Conservation (phyloP, 2,113 vertebrate species). For the Pelobates fuscus region DNA sequence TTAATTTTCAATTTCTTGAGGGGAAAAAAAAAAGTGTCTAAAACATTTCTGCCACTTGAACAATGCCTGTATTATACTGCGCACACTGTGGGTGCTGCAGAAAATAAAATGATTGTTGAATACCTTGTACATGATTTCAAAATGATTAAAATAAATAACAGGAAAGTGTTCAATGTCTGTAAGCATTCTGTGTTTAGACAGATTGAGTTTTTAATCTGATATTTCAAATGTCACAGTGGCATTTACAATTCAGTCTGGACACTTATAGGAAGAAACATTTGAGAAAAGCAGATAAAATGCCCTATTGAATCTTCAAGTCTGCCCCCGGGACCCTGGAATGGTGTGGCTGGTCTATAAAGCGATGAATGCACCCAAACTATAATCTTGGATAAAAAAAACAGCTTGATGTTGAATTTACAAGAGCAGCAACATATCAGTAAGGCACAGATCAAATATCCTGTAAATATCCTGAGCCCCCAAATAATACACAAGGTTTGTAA, state of each 20-base stretch:
- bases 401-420: conserved; percentile 18
- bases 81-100: not conserved
- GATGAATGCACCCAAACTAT: conserved; percentile 31
- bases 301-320: conserved; percentile 32
- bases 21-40: no score
- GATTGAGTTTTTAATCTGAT: conserved; percentile 36
- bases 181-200: conserved; percentile 28
- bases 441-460: conserved; percentile 10
- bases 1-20: no score
- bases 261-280: conserved; percentile 31
- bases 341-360: conserved; percentile 15
- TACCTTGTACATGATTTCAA: not conserved
- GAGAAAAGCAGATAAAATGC: conserved; percentile 34
- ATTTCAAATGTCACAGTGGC: conserved; percentile 46
- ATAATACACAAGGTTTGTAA: conserved; percentile 41
- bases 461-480: conserved; percentile 19
- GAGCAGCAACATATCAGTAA: conserved; percentile 12
- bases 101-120: conserved; percentile 27
- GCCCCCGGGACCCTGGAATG: conserved; percentile 20
- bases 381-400: conserved; percentile 13
- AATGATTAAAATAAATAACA: conserved; percentile 18
- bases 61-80: not conserved
- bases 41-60: not conserved
- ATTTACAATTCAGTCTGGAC: conserved; percentile 24
- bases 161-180: conserved; percentile 15